Percentiles rank a stretch among this genome's conserved stretches.
Conservation (phyloP, 2,113 vertebrate genomes). For the Phalacrocorax brasilianus region DNA sequence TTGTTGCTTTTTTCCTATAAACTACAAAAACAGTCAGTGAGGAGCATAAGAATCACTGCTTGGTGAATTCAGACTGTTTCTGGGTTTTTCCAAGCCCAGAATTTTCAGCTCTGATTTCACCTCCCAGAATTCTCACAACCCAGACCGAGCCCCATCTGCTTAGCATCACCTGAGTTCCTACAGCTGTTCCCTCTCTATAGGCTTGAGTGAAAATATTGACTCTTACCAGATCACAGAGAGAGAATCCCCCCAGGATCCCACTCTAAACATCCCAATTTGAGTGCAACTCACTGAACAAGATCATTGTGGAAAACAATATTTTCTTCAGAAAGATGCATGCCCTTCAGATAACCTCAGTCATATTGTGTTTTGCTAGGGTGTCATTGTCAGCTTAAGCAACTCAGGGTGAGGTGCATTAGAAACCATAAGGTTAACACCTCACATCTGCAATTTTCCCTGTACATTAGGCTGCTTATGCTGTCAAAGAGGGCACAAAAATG, state of each 20-base stretch:
- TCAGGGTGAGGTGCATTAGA: neutral
- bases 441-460: neutral
- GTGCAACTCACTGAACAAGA: neutral
- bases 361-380: neutral
- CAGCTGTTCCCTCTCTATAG: neutral
- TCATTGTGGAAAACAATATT: neutral
- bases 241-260: neutral
- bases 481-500: neutral
- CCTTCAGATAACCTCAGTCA: neutral
- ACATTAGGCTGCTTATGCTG: neutral
- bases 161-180: neutral
- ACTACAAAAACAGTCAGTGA: neutral
- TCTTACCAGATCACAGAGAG: neutral
- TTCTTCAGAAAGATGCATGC: neutral
- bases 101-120: neutral
- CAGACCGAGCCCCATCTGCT: neutral
- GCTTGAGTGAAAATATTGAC: neutral
- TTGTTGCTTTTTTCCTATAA: neutral
- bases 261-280: neutral
- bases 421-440: neutral
- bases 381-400: neutral
- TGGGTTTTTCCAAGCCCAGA: neutral
- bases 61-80: neutral
- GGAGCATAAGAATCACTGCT: neutral
- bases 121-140: neutral